Base-by-base conservation (phyloP, 2,113 vertebrate species). In the Balaeniceps rex region DNA sequence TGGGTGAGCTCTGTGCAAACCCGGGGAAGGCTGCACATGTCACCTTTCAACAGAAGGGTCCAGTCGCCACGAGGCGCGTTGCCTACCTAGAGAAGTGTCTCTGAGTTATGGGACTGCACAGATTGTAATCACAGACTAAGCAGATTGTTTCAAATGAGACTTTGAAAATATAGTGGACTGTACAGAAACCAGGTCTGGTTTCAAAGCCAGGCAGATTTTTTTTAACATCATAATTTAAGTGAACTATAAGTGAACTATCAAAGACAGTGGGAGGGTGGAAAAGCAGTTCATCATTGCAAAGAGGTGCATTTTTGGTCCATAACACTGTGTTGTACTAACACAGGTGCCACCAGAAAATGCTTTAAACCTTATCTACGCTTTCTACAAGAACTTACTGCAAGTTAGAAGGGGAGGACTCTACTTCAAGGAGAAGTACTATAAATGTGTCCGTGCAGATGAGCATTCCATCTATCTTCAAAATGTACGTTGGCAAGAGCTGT, bases 391-490 rank as follows among this genome's bases (percentile, higher is more conserved):
- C n/a, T 80, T 98, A 69, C 8, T 95, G 65, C 57, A 87, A 77
- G 78, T 97, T 14, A 97, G 98, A 93, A 97, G 96, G 75, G 95
- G 92, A 81, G 98, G 98, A 21, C 64, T 99, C 25, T 92, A 47
- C 93, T 98, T 98, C 85, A 97, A 93, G 83, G 96, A 98, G 40
- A 96, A 96, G 60, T 54, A 93, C 63, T 98, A 98, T 66, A 97
- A 76, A 66, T 98, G 98, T 86, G 92, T 98, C 60, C 97, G 97
- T 7, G 96, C 97, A 10, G 98, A 98, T 93, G 94, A 98, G 21
- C 88, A 83, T 82, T 98, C 98, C 65, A 96, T 98, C 82, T 98
- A 97, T 76, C 98, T 97, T 68, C 98, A 98, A 93, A 97, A 96
- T 33, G 98, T 98, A 87, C 26, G 96, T 97, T 65, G 83, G 26